Evolutionary conservation across 2,888 invertebrate species (phyloP).

Genomic region (Xylota segnis): DNA sequence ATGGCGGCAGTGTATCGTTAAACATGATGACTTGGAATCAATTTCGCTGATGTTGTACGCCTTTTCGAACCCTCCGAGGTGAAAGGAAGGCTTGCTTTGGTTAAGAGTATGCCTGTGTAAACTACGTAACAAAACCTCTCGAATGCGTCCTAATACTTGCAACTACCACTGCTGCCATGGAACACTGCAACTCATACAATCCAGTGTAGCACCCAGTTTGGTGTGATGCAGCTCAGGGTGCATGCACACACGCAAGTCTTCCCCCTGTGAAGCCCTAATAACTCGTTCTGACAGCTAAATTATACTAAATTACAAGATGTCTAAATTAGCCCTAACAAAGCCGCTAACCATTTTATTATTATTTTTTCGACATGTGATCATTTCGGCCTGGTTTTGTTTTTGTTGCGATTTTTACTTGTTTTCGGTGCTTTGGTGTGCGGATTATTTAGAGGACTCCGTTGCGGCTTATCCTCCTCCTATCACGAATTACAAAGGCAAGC

Average conservation of each 20-base stretch:
- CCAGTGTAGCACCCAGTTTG: not conserved
- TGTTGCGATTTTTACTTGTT: not conserved
- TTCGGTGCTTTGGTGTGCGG: not conserved
- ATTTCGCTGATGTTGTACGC: slow-evolving; percentile 25
- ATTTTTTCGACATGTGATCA: slow-evolving; percentile 70
- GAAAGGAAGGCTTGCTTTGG: no score
- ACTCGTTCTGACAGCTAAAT: slow-evolving; percentile 78
- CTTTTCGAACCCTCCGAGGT: slow-evolving; percentile 3
- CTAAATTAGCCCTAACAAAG: slow-evolving; percentile 77
- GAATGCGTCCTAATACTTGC: not conserved
- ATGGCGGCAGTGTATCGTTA: not conserved
- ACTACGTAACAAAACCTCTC: no score
- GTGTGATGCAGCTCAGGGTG: not conserved
- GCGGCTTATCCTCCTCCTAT: slow-evolving; percentile 38
- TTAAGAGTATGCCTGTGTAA: no score
- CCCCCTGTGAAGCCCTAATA: slow-evolving; percentile 77
- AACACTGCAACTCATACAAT: not conserved
- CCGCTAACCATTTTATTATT: slow-evolving; percentile 78
- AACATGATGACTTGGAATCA: slow-evolving; percentile 26
- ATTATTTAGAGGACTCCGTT: slow-evolving; percentile 34
- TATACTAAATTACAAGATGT: slow-evolving; percentile 78
- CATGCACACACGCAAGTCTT: not conserved
- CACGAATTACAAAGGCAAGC: slow-evolving; percentile 1
- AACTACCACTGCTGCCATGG: not conserved
- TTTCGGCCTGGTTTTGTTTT: slow-evolving; percentile 21